These are phyloP conservation scores for Athalia circularis DNA, from an alignment of 2,888 invertebrate genomes.

Conservation along the genomic window DNA sequence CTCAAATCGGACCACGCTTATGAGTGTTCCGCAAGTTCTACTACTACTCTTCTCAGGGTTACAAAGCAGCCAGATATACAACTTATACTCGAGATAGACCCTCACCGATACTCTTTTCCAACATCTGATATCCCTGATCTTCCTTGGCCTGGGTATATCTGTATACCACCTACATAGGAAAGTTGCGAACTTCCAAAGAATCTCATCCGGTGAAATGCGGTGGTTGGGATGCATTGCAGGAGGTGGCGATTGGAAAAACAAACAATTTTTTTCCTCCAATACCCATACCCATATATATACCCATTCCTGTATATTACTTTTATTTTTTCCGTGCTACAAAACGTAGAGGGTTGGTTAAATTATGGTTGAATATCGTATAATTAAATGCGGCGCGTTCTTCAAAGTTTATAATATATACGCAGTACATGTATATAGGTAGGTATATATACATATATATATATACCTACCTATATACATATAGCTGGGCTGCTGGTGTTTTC, in stretches of 20 bases:
- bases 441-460: no score
- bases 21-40: neutral
- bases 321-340: no score
- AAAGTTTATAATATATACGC: neutral
- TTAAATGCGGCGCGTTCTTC: conserved; percentile 16
- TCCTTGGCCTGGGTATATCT: no score
- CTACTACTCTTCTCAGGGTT: neutral
- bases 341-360: no score
- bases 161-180: no score
- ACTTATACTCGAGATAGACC: neutral
- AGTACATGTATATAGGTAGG: no score
- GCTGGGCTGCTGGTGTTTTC: no score
- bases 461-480: no score
- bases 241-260: neutral
- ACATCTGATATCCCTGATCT: neutral
- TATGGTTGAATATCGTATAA: conserved; percentile 9
- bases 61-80: conserved; percentile 13
- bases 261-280: no score
- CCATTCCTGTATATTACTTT: no score
- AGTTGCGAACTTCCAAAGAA: no score
- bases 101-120: neutral
- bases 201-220: neutral
- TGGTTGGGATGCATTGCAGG: neutral
- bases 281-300: no score
- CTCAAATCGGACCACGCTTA: conserved; percentile 13